Percentiles rank a stretch among this genome's conserved stretches.
These are phyloP conservation scores for Muscicapa comitata DNA, from an alignment of 2,797 vertebrate genomes.

Conservation along the genomic window DNA sequence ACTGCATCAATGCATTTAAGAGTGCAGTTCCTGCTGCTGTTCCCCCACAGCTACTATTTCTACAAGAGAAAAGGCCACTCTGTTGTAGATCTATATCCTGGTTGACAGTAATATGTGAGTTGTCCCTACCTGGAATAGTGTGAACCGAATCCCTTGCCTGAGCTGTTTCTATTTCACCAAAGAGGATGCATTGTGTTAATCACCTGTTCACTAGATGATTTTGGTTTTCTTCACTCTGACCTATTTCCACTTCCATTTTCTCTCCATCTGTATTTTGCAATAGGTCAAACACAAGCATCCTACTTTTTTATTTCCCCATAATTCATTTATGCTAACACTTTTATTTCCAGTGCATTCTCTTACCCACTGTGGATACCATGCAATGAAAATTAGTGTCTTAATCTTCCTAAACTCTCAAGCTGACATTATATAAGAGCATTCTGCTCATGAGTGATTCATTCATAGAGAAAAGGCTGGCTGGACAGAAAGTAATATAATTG, in stretches of 20 bases:
- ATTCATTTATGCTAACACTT: background rate
- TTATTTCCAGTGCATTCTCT: background rate
- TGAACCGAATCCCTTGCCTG: background rate
- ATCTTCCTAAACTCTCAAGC: background rate
- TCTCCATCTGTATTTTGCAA: background rate
- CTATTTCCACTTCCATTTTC: background rate
- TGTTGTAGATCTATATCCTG: background rate
- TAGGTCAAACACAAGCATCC: background rate
- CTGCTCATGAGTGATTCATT: background rate
- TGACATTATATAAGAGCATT: background rate
- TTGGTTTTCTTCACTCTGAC: background rate
- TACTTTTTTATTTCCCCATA: background rate
- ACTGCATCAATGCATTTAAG: background rate
- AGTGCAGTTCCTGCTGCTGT: background rate
- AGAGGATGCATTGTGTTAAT: background rate
- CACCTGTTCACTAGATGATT: background rate
- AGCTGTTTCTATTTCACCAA: background rate
- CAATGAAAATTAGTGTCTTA: background rate
- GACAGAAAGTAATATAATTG: slow-evolving; percentile 44
- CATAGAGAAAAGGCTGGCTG: slow-evolving; percentile 9
- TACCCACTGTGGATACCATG: background rate
- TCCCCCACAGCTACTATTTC: background rate
- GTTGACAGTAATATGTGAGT: background rate
- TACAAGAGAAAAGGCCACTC: background rate
- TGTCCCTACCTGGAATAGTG: rapidly evolving